Evolutionary conservation across 2,888 invertebrate species (phyloP), one percentile per base, ranked within the genome.

Genomic region (Acheta domesticus): DNA sequence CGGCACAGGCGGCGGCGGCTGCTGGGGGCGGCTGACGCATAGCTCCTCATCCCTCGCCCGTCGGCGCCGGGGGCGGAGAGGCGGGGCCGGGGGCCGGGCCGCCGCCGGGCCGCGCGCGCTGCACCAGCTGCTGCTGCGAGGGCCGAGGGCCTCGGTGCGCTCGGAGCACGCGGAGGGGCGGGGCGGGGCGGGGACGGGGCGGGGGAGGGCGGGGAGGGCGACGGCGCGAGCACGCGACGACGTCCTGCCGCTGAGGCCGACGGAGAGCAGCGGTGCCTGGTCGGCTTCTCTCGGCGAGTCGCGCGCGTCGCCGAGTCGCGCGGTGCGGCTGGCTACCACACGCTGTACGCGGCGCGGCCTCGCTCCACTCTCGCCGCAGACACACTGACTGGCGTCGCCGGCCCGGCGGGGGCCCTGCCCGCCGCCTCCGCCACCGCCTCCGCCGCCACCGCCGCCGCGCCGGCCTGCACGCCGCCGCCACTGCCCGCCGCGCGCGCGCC

Each of bases 291-390:
- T 36, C 36, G 36, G 36, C 36, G 5, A 5, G 36, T 8, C 36
- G 36, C n/a, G 62, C 62, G 62, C 62, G 62, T 14, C 16, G 16
- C 16, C 62, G 62, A 36, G 36, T 36, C 62, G 62, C 62, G n/a
- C 16, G 16, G 16, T 14, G n/a, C n/a, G 16, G 16, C 14, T n/a
- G 16, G n/a, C 62, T n/a, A 62, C 62, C 62, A 62, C 62, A 62
- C 62, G 62, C 62, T 62, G 16, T 62, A n/a, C 62, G 62, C 62
- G 62, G 62, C 62, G 62, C 62, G 62, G 62, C 62, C 62, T 62
- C 62, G 62, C 62, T 62, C 62, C 62, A 62, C 62, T 62, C 62
- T 62, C 62, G 62, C 62, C 62, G 62, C 62, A 62, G 62, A 62
- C 62, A 62, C 62, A 62, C 62, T 62, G 62, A 62, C 62, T 62